A percentile compares a stretch with the other conserved stretches of the same genome.
phyloP scores from a whole-genome alignment of 1,140 invertebrate genomes.

The Drosophila kikkawai region DNA sequence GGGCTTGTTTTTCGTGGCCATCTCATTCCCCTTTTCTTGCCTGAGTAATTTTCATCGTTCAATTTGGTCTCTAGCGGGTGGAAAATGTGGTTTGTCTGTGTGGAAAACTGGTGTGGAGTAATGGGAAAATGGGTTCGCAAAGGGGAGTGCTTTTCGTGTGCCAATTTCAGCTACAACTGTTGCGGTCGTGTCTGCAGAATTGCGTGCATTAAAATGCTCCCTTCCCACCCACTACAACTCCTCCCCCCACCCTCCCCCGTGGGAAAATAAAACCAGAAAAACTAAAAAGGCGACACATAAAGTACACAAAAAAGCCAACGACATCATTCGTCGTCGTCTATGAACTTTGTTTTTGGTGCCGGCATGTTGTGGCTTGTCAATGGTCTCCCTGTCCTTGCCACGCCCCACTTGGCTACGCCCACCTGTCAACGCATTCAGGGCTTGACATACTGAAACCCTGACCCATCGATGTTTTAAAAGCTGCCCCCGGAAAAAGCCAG shows the following conservation, averaged over 20 bases:
- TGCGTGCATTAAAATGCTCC: constrained; percentile 37
- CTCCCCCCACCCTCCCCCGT: not conserved
- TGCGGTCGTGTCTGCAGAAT: constrained; percentile 33
- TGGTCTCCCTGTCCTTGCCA: constrained; percentile 4
- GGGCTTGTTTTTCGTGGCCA: not conserved
- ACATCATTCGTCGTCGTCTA: constrained; percentile 9
- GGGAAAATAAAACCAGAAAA: constrained; percentile 12
- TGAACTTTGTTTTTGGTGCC: constrained; percentile 20
- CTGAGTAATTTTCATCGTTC: not conserved
- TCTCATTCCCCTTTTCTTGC: not conserved
- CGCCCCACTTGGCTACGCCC: constrained; percentile 7
- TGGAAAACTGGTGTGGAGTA: not conserved
- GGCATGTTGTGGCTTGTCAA: constrained; percentile 21
- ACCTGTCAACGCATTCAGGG: constrained; percentile 21
- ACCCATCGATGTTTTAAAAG: constrained; percentile 7
- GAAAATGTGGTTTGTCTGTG: constrained; percentile 15
- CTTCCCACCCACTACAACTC: not conserved
- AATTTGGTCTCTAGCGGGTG: not conserved
- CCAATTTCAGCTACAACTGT: constrained; percentile 24
- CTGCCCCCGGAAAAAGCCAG: not conserved
- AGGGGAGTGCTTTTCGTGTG: constrained; percentile 18
- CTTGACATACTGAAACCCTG: constrained; percentile 13
- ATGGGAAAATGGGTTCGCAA: not conserved
- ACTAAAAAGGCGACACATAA: constrained; percentile 4
- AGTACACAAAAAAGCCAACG: not conserved